Conservation (phyloP, 2,797 vertebrate species). For the Sebastes matsubarae region DNA sequence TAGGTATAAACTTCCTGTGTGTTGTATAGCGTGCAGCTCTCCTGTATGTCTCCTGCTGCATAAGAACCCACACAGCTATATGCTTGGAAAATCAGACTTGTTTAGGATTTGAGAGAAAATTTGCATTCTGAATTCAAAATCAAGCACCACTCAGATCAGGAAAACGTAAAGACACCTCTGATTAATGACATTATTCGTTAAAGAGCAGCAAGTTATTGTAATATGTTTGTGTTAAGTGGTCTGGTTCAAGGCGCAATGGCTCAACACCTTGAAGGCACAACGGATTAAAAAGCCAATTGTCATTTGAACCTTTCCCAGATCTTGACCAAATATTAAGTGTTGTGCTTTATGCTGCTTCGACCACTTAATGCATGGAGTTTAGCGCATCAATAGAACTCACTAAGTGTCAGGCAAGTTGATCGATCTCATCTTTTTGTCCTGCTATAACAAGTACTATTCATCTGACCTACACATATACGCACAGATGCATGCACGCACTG, state of each 20-base stretch:
- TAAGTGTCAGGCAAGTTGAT: background rate
- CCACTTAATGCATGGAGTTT: background rate
- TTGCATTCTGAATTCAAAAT: background rate
- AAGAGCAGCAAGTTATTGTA: slow-evolving; percentile 35
- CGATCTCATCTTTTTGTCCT: background rate
- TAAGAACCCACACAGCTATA: background rate
- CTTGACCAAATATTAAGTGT: slow-evolving; percentile 12
- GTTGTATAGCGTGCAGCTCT: background rate
- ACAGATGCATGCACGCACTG: slow-evolving; percentile 11
- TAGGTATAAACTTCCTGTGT: background rate
- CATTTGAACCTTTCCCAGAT: slow-evolving; percentile 34
- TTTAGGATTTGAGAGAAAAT: background rate
- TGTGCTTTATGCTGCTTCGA: slow-evolving; percentile 31
- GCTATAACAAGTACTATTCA: background rate
- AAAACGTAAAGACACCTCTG: slow-evolving; percentile 12
- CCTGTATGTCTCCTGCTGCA: background rate
- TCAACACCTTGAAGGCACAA: slow-evolving; percentile 74
- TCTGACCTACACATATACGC: slow-evolving; percentile 16
- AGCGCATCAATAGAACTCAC: background rate
- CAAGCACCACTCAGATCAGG: slow-evolving; percentile 41
- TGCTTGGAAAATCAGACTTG: background rate
- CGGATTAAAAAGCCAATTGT: slow-evolving; percentile 60
- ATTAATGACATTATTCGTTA: slow-evolving; percentile 33
- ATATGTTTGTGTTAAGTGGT: slow-evolving; percentile 15
- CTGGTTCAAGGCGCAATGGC: slow-evolving; percentile 68